phyloP scores from a whole-genome alignment of 2,113 vertebrate species.

The Ceuthmochares aereus region DNA sequence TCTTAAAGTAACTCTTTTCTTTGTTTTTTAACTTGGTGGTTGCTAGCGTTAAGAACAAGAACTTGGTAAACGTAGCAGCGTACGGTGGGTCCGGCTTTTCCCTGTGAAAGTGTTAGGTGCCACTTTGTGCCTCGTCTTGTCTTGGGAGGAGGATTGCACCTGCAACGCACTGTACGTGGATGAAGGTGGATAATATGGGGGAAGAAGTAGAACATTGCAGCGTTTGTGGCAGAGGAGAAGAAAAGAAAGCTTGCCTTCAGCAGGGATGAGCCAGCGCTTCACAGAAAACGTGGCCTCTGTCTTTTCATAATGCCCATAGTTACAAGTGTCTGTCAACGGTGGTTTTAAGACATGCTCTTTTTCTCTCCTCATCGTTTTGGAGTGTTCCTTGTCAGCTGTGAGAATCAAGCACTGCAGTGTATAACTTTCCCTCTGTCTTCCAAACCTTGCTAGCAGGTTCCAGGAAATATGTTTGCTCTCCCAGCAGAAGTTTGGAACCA shows the following conservation, averaged over 20 bases:
- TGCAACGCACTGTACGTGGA: accelerated
- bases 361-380: neutral
- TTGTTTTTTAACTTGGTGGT: neutral
- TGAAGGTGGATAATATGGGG: neutral
- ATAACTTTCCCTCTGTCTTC: conserved; percentile 27
- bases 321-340: neutral
- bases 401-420: neutral
- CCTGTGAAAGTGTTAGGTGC: accelerated
- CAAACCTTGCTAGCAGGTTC: conserved; percentile 1
- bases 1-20: neutral
- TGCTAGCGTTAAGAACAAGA: neutral
- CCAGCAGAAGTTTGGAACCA: conserved; percentile 49
- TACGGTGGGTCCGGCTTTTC: neutral
- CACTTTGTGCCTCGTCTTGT: neutral
- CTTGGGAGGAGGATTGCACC: neutral
- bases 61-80: accelerated
- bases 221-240: neutral
- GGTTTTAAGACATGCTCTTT: neutral
- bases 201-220: neutral
- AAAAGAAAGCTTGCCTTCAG: neutral
- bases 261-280: neutral
- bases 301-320: neutral
- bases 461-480: conserved; percentile 55
- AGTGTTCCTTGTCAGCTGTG: conserved; percentile 9
- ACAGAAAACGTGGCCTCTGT: neutral